Percentiles rank a stretch among this genome's conserved stretches.
Conservation (phyloP, 2,888 invertebrate genomes). For the Tenodera sinensis region DNA sequence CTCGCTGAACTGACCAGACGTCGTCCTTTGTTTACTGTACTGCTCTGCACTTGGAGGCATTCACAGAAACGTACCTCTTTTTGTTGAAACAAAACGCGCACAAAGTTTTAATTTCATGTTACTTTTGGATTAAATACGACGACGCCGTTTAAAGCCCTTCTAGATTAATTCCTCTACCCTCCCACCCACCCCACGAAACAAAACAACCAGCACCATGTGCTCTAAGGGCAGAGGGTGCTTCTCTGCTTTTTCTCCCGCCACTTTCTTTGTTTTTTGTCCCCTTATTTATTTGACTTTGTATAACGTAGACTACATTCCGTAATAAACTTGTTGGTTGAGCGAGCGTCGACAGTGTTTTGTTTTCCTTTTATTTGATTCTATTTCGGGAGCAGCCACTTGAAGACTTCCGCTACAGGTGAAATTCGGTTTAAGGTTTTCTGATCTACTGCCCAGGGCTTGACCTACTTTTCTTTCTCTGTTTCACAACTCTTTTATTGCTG, state of each 20-base stretch:
- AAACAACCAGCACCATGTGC: neutral
- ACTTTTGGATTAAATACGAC: neutral
- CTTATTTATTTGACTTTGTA: neutral
- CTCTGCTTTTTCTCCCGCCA: neutral
- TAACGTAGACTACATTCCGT: neutral
- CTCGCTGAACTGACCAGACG: no score
- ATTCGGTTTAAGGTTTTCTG: constrained; percentile 5
- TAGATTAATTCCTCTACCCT: neutral
- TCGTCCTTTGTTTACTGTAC: no score
- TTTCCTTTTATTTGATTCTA: constrained; percentile 4
- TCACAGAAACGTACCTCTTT: no score
- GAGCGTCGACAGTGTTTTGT: neutral
- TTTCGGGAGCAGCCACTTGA: neutral
- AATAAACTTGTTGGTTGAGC: neutral
- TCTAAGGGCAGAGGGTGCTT: neutral
- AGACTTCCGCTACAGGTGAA: neutral
- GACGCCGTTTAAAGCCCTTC: neutral
- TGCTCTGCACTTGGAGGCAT: no score
- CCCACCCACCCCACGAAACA: neutral
- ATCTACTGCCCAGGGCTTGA: neutral
- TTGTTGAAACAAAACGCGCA: no score
- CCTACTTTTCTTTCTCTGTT: neutral
- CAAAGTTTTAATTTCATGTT: neutral
- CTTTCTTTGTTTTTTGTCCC: neutral
- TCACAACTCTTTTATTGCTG: neutral